phyloP scores from a whole-genome alignment of 2,113 vertebrate genomes.

The Ceyx margarethae region DNA sequence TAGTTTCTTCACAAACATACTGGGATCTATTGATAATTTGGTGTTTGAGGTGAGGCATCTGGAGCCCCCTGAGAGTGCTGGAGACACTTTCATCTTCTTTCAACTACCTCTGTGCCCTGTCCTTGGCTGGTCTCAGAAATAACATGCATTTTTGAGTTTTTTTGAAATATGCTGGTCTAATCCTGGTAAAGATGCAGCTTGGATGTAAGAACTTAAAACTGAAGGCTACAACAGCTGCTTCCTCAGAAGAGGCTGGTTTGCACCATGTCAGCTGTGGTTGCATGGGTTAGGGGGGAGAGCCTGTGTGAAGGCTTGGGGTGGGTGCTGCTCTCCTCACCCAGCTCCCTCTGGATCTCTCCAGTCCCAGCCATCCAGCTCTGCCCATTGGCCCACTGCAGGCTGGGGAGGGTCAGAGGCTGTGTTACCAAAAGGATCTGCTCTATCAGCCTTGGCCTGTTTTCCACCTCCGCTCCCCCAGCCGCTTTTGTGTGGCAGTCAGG shows the following conservation, averaged over 20 bases:
- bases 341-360: background rate
- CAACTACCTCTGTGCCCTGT: background rate
- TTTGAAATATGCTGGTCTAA: background rate
- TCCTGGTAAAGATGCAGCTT: background rate
- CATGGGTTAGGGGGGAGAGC: accelerated
- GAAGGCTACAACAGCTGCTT: background rate
- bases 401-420: background rate
- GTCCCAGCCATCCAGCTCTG: background rate
- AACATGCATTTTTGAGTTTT: background rate
- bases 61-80: background rate
- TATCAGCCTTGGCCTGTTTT: background rate
- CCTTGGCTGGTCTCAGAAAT: background rate
- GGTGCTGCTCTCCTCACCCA: background rate
- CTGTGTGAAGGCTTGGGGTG: background rate
- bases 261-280: background rate
- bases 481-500: background rate
- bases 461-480: background rate
- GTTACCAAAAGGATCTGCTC: background rate
- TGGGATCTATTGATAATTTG: background rate
- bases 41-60: background rate
- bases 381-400: background rate
- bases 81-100: background rate
- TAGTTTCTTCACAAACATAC: background rate
- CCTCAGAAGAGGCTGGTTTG: background rate
- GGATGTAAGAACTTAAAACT: background rate